Evolutionary conservation across 1,140 invertebrate genomes (phyloP).

Genomic region (Mamestra configurata): DNA sequence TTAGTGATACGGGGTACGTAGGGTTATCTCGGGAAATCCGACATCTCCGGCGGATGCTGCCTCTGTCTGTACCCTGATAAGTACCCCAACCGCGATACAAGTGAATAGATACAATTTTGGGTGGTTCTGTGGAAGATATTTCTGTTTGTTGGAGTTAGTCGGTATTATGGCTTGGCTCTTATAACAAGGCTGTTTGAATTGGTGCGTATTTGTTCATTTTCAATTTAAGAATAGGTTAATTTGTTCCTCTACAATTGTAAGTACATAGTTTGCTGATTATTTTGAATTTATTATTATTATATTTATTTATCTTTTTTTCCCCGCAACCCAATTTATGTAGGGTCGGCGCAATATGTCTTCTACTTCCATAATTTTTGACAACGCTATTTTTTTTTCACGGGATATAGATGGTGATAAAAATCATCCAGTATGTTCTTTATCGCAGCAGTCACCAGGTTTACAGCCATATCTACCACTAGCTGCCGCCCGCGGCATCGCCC

Average conservation of each 20-base stretch:
- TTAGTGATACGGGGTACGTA: constrained; percentile 43
- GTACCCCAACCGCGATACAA: constrained; percentile 27
- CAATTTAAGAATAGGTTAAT: neutral
- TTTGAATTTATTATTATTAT: too few relatives aligned
- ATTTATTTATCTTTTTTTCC: too few relatives aligned
- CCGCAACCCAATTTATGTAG: too few relatives aligned
- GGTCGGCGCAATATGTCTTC: too few relatives aligned
- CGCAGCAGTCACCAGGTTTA: too few relatives aligned
- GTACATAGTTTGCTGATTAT: too few relatives aligned
- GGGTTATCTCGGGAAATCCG: constrained; percentile 61
- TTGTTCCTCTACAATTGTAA: neutral
- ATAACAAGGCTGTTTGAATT: neutral
- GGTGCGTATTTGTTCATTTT: neutral
- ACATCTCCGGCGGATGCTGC: constrained; percentile 53
- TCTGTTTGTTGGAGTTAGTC: constrained; percentile 31
- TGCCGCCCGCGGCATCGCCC: too few relatives aligned
- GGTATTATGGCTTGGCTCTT: neutral
- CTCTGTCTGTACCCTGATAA: constrained; percentile 51
- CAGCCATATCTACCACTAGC: too few relatives aligned
- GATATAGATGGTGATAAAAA: too few relatives aligned
- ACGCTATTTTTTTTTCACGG: too few relatives aligned
- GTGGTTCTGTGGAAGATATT: neutral
- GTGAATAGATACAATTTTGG: constrained; percentile 44
- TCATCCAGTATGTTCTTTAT: too few relatives aligned
- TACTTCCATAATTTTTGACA: too few relatives aligned